Conservation (phyloP, 2,113 vertebrate genomes). For the Myrmophylax atrothorax region DNA sequence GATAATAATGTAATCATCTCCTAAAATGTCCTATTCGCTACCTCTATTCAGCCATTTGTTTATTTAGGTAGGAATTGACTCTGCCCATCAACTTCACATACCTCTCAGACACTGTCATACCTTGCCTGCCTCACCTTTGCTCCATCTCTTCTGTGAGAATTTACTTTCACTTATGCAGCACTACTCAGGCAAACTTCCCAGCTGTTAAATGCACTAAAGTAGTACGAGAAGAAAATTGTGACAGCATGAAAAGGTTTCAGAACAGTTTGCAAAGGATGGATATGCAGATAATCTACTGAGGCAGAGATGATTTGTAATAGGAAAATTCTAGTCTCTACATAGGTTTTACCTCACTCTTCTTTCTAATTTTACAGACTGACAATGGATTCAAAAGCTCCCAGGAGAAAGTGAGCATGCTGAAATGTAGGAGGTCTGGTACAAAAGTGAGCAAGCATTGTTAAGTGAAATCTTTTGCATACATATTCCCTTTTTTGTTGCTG, state of each 20-base stretch:
- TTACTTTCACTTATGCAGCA: neutral
- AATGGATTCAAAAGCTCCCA: constrained; percentile 40
- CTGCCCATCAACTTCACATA: neutral
- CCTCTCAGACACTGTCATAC: neutral
- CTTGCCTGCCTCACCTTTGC: neutral
- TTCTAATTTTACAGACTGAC: constrained; percentile 49
- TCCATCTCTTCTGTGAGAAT: neutral
- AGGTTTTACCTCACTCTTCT: constrained; percentile 15
- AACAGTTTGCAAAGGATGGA: constrained; percentile 4
- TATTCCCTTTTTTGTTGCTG: constrained; percentile 41
- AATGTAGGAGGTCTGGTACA: constrained; percentile 32
- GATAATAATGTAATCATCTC: neutral
- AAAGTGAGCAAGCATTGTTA: constrained; percentile 36
- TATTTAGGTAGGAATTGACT: neutral
- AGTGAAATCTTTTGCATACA: constrained; percentile 60
- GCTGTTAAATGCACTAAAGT: constrained; percentile 4
- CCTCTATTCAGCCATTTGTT: neutral
- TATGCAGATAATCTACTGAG: constrained; percentile 25
- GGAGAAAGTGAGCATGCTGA: constrained; percentile 32
- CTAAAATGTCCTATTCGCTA: neutral
- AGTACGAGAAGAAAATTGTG: neutral
- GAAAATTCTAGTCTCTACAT: neutral
- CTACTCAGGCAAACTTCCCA: neutral
- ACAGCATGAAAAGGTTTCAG: constrained; percentile 28
- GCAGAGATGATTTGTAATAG: constrained; percentile 15